Evolutionary conservation across 2,888 invertebrate genomes (phyloP).

Genomic region (Volucella inflata): DNA sequence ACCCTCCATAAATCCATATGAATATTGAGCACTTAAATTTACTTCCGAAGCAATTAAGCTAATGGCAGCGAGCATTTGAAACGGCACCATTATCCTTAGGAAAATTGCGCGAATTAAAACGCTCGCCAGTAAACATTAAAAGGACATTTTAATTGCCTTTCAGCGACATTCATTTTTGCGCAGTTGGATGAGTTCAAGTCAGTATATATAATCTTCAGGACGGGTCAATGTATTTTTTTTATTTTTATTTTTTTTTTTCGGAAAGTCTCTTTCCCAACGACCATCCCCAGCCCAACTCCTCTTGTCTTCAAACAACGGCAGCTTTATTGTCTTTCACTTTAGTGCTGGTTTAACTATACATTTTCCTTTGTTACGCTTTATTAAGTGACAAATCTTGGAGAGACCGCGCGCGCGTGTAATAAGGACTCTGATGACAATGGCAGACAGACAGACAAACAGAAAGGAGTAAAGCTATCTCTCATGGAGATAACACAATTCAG

Average conservation of each 20-base stretch:
- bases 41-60: slow-evolving; percentile 63
- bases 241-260: neutral
- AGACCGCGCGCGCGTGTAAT: slow-evolving; percentile 8
- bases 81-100: slow-evolving; percentile 40
- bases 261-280: neutral
- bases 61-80: slow-evolving; percentile 55
- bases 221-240: slow-evolving; percentile 43
- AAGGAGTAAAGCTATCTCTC: slow-evolving; percentile 72
- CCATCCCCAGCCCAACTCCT: neutral
- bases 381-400: slow-evolving; percentile 62
- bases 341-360: slow-evolving; percentile 26
- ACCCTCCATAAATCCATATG: slow-evolving; percentile 27
- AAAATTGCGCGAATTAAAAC: slow-evolving; percentile 46
- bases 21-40: slow-evolving; percentile 53
- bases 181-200: neutral
- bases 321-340: slow-evolving; percentile 9
- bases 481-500: slow-evolving; percentile 62
- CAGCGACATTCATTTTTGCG: slow-evolving; percentile 22
- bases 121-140: slow-evolving; percentile 41
- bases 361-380: slow-evolving; percentile 57
- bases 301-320: slow-evolving; percentile 15
- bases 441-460: slow-evolving; percentile 56
- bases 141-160: slow-evolving; percentile 65
- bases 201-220: slow-evolving; percentile 31
- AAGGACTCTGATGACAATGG: slow-evolving; percentile 39